Conservation (phyloP, 2,888 invertebrate genomes). For the Meiosimyza platycephala region DNA sequence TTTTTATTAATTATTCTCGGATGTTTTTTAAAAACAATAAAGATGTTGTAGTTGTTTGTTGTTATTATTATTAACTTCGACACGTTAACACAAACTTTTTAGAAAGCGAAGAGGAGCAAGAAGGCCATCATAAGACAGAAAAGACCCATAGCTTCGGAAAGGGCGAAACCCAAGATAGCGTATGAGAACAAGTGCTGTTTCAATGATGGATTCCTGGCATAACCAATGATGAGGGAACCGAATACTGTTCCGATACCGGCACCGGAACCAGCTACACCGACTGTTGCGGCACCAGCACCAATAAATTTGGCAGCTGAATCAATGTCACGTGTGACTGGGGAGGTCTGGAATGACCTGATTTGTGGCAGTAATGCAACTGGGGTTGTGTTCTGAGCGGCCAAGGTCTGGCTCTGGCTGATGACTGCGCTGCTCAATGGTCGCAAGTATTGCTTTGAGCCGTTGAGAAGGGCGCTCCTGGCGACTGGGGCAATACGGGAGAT, state of each 20-base stretch:
- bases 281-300: constrained; percentile 99
- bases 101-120: constrained; percentile 95
- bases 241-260: constrained; percentile 98
- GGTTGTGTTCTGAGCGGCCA: constrained; percentile 75
- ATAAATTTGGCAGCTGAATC: constrained; percentile 99
- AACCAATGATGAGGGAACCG: constrained; percentile 95
- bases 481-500: constrained; percentile 88
- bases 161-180: constrained; percentile 96
- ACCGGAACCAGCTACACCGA: constrained; percentile 99
- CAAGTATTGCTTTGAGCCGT: constrained; percentile 75
- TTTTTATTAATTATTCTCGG: constrained; percentile 52
- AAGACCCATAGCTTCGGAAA: constrained; percentile 98
- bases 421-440: constrained; percentile 85
- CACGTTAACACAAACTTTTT: constrained; percentile 64
- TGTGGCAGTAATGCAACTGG: constrained; percentile 74
- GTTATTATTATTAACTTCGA: constrained; percentile 48
- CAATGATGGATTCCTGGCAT: constrained; percentile 95
- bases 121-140: constrained; percentile 99
- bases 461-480: constrained; percentile 84
- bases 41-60: constrained; percentile 58
- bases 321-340: constrained; percentile 92
- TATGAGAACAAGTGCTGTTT: constrained; percentile 98
- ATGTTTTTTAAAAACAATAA: constrained; percentile 67
- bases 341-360: constrained; percentile 87
- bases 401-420: constrained; percentile 76